Evolutionary conservation across 1,140 invertebrate genomes (phyloP), one percentile per base, ranked within the genome.

Genomic region (Kradibia gibbosae): DNA sequence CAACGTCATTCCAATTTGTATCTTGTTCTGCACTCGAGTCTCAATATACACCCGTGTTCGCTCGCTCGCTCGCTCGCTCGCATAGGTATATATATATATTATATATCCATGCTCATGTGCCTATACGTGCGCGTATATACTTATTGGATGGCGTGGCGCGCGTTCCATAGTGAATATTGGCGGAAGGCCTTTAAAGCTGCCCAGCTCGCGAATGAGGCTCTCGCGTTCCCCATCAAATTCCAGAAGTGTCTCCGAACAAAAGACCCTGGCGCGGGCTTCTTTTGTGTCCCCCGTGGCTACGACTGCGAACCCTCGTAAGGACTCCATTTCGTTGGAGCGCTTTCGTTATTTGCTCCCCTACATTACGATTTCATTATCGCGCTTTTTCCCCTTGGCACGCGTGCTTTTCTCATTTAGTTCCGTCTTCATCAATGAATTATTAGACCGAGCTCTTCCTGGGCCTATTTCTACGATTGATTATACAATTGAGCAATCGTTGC

Each of bases 171-270:
- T 88, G 89, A 81, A 86, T 86, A n/a, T n/a, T 83, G 85, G 85
- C 86, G 79, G 85, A 85, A n/a, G 82, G 85, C 86, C 83, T 80
- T 87, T 89, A 88, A 89, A 88, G 85, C 86, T 74, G 60, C 79
- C 70, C 55, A 83, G 73, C 79, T 81, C 50, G 83, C 82, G 78
- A 84, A 85, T 83, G 76, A 85, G 82, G 73, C 60, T 83, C 81
- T 82, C 84, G 83, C 83, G 80, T 84, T 86, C 82, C 74, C 36
- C 65, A 55, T 10, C 39, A 60, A 65, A 87, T 86, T 86, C 80
- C 85, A 77, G 75, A 78, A 72, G 57, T 73, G 80, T 84, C 70
- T 62, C 81, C 82, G 86, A 85, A 86, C 85, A 85, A 85, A 86
- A 83, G 70, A 36, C 83, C 84, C 86, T 86, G 83, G 75, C 81